Conservation (phyloP, 2,113 vertebrate genomes). For the Stictonetta naevosa region DNA sequence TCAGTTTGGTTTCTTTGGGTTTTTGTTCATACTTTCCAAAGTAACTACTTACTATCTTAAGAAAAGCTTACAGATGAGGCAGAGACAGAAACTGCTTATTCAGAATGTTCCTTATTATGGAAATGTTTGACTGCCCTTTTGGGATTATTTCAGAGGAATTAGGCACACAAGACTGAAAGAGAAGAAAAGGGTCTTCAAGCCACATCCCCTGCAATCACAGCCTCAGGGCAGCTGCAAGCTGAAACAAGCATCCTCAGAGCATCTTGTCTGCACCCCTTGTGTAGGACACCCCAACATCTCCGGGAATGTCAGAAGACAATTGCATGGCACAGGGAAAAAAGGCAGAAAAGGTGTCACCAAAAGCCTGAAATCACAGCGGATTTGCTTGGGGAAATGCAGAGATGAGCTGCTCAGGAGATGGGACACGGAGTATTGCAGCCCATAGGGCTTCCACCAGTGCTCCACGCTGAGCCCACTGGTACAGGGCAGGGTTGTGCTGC, state of each 20-base stretch:
- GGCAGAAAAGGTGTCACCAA: not conserved
- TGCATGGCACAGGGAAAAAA: not conserved
- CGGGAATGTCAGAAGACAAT: not conserved
- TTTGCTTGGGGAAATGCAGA: not conserved
- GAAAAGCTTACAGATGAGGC: constrained; percentile 50
- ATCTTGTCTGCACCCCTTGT: not conserved
- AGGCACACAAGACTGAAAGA: constrained; percentile 54
- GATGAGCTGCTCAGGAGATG: not conserved
- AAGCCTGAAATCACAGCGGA: not conserved
- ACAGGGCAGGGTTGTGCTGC: not conserved
- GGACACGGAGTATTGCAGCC: accelerated
- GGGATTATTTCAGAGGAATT: constrained; percentile 52
- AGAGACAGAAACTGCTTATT: constrained; percentile 50
- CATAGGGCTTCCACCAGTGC: not conserved
- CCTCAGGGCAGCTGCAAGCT: not conserved
- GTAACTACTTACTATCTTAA: constrained; percentile 44
- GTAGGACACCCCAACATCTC: accelerated
- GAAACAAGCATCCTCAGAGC: not conserved
- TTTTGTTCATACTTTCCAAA: constrained; percentile 61
- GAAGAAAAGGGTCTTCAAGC: constrained; percentile 52
- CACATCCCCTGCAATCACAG: not conserved
- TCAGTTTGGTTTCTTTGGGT: constrained; percentile 20
- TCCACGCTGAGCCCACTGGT: not conserved
- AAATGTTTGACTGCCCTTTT: constrained; percentile 51
- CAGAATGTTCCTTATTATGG: constrained; percentile 48